A percentile compares a stretch with the other conserved stretches of the same genome.
phyloP scores from a whole-genome alignment of 2,888 invertebrate species.

The Cephalotes varians region DNA sequence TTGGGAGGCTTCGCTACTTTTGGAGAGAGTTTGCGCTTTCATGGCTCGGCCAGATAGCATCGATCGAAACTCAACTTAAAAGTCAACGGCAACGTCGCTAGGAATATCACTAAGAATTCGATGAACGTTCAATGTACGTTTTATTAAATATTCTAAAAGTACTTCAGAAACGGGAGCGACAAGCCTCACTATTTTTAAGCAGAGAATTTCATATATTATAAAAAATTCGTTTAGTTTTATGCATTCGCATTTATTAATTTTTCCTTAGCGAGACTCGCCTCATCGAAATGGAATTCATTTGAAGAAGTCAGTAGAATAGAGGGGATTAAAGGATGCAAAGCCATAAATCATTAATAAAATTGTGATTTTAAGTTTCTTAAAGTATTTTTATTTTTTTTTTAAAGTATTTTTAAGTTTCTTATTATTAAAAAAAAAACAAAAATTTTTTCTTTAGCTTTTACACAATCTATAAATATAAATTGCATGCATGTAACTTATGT shows the following conservation, averaged over 20 bases:
- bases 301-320: not conserved
- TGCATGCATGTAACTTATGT: not conserved
- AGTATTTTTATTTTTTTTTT: not conserved
- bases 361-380: not conserved
- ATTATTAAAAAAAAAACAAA: not conserved
- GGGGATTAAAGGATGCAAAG: not conserved
- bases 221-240: conserved; percentile 1
- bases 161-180: not conserved
- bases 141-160: conserved; percentile 22
- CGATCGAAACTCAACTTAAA: conserved; percentile 47
- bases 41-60: conserved; percentile 44
- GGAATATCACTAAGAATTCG: conserved; percentile 29
- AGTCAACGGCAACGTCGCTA: conserved; percentile 40
- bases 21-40: conserved; percentile 46
- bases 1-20: conserved; percentile 42
- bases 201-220: not conserved
- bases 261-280: not conserved
- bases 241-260: conserved; percentile 9
- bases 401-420: no score
- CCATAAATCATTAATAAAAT: not conserved
- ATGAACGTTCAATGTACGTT: conserved; percentile 27
- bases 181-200: not conserved
- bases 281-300: not conserved
- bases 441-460: not conserved
- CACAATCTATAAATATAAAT: not conserved